These are phyloP conservation scores for Bombylius discolor DNA, from an alignment of 2,888 invertebrate species.

Conservation along the genomic window DNA sequence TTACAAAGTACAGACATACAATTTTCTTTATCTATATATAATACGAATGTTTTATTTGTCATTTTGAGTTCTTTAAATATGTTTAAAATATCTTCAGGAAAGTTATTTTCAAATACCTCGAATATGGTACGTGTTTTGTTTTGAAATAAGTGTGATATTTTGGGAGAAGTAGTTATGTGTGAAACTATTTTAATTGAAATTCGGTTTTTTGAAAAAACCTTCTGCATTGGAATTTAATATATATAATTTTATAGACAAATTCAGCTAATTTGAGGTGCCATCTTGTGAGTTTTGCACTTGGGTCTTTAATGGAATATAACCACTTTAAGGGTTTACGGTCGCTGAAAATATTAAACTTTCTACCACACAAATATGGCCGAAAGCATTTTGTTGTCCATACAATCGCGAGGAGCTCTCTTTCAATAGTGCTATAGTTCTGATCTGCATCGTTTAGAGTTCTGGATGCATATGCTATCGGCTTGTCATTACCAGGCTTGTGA, in stretches of 20 bases:
- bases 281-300: slow-evolving; percentile 24
- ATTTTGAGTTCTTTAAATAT: too few relatives aligned
- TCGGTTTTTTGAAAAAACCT: too few relatives aligned
- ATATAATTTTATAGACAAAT: slow-evolving; percentile 17
- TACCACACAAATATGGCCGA: slow-evolving; percentile 25
- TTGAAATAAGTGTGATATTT: too few relatives aligned
- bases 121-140: too few relatives aligned
- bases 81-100: too few relatives aligned
- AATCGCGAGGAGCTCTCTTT: slow-evolving; percentile 25
- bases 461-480: slow-evolving; percentile 20
- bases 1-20: too few relatives aligned
- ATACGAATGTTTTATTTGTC: too few relatives aligned
- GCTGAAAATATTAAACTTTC: slow-evolving; percentile 27
- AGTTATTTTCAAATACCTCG: too few relatives aligned
- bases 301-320: slow-evolving; percentile 28
- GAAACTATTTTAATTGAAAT: too few relatives aligned
- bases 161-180: too few relatives aligned
- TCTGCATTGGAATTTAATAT: not conserved
- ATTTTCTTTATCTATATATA: too few relatives aligned
- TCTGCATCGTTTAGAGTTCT: slow-evolving; percentile 17
- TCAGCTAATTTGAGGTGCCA: slow-evolving; percentile 26
- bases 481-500: slow-evolving; percentile 8
- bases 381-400: slow-evolving; percentile 26
- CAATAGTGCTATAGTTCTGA: slow-evolving; percentile 5
- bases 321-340: slow-evolving; percentile 30